Evolutionary conservation across 2,888 invertebrate species (phyloP).

Genomic region (Sericinus montela): DNA sequence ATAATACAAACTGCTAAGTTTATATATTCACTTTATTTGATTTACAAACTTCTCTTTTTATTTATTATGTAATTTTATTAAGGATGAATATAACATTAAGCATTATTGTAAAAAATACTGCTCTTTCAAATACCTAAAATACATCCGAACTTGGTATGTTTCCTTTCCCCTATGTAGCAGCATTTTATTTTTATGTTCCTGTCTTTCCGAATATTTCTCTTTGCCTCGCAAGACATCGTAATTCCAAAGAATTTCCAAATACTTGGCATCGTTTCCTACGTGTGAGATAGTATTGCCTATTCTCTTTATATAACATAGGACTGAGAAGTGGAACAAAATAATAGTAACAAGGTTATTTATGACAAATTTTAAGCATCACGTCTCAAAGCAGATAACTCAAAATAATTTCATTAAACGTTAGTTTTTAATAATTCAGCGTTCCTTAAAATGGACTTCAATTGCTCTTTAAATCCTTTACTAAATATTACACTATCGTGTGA

Average conservation of each 20-base stretch:
- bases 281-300: conserved; percentile 27
- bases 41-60: no score
- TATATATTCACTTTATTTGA: no score
- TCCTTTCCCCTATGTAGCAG: conserved; percentile 43
- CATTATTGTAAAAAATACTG: background rate
- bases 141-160: conserved; percentile 52
- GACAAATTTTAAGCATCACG: background rate
- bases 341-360: conserved; percentile 3
- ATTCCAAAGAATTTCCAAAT: conserved; percentile 49
- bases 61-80: no score
- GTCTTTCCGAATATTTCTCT: conserved; percentile 54
- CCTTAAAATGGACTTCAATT: conserved; percentile 43
- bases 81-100: no score
- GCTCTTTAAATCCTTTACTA: conserved; percentile 50
- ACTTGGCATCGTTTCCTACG: conserved; percentile 40
- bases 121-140: conserved; percentile 29
- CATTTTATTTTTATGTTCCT: conserved; percentile 60
- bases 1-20: no score
- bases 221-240: conserved; percentile 39
- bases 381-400: background rate
- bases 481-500: conserved; percentile 58
- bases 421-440: conserved; percentile 35
- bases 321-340: conserved; percentile 30
- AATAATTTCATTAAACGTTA: conserved; percentile 13
- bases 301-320: conserved; percentile 32